Percentiles rank a stretch among this genome's conserved stretches.
phyloP scores from a whole-genome alignment of 2,888 invertebrate species.

The Desoria tigrina region DNA sequence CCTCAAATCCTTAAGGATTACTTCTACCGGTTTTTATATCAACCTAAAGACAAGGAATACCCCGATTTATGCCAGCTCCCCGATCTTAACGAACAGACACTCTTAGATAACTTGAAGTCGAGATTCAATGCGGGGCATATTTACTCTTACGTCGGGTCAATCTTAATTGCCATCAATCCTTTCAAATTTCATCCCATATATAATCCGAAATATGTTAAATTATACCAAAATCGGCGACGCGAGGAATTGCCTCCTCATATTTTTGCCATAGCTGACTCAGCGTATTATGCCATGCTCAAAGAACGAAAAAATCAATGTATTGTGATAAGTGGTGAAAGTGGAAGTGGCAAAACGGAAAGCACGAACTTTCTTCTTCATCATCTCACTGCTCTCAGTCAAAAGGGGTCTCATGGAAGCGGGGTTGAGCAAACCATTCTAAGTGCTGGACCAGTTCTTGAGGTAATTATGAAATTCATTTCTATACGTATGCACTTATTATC shows the following conservation, averaged over 20 bases:
- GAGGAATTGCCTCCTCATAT: slow-evolving; percentile 94
- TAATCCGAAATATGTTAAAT: slow-evolving; percentile 94
- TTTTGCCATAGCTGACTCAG: slow-evolving; percentile 92
- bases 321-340: slow-evolving; percentile 92
- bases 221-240: slow-evolving; percentile 90
- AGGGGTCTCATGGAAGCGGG: slow-evolving; percentile 90
- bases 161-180: slow-evolving; percentile 72
- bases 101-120: slow-evolving; percentile 84
- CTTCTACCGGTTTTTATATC: slow-evolving; percentile 85
- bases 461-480: too few species aligned
- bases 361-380: slow-evolving; percentile 94
- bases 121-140: slow-evolving; percentile 89
- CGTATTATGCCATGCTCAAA: slow-evolving; percentile 91
- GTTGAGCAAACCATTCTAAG: slow-evolving; percentile 94
- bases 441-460: slow-evolving; percentile 91
- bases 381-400: slow-evolving; percentile 89
- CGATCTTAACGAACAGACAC: slow-evolving; percentile 89
- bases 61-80: slow-evolving; percentile 94
- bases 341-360: slow-evolving; percentile 95
- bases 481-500: too few species aligned
- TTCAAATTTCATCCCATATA: slow-evolving; percentile 90
- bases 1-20: slow-evolving; percentile 90
- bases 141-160: slow-evolving; percentile 94
- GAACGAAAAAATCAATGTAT: slow-evolving; percentile 89
- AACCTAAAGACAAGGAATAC: slow-evolving; percentile 90